Evolutionary conservation across 2,797 vertebrate species (phyloP).

Genomic region (Peromyscus attwateri): DNA sequence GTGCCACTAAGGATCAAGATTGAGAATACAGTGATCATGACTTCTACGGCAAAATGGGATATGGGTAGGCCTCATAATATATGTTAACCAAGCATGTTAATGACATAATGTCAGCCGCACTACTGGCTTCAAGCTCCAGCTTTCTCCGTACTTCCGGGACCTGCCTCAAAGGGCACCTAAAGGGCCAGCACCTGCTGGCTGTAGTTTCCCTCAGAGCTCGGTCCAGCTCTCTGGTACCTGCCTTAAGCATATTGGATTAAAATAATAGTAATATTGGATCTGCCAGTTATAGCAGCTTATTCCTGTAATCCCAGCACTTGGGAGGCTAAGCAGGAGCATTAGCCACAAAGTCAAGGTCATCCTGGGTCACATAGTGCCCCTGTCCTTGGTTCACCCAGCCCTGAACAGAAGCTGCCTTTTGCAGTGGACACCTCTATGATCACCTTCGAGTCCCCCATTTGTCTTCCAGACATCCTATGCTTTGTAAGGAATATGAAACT

Average conservation of each 20-base stretch:
- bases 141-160: neutral
- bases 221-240: neutral
- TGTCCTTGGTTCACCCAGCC: neutral
- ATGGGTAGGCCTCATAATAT: neutral
- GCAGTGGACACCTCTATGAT: neutral
- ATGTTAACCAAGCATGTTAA: constrained; percentile 1
- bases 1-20: neutral
- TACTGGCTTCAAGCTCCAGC: neutral
- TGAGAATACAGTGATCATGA: neutral
- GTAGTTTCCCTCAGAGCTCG: neutral
- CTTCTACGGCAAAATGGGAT: neutral
- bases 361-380: neutral
- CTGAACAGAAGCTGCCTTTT: neutral
- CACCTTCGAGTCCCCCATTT: neutral
- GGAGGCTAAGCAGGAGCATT: neutral
- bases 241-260: neutral
- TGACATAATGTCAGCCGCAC: neutral
- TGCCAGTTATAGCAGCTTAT: neutral
- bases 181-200: neutral
- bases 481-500: neutral
- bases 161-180: neutral
- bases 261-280: neutral
- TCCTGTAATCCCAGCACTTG: neutral
- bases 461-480: neutral
- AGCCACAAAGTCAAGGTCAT: neutral